Evolutionary conservation across 1,140 invertebrate species (phyloP), one percentile per base, ranked within the genome.

Genomic region (Drosophila kurseongensis): DNA sequence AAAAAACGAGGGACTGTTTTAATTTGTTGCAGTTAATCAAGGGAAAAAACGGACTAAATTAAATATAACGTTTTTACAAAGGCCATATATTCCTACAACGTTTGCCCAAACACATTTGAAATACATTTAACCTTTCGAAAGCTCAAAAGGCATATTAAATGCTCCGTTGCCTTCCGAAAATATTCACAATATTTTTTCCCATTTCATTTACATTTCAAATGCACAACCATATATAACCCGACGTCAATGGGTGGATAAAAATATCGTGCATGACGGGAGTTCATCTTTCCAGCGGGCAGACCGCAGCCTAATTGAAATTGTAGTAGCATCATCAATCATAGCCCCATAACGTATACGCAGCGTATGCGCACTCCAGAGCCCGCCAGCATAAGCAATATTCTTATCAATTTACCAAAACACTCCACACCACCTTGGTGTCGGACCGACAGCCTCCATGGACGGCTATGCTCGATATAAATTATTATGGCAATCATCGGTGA

Each of bases 401-500:
- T 76, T 83, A 88, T 73, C 72, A 86, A 82, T 81, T 86, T 86
- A 80, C 51, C 52, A 66, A 72, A 82, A 76, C 76, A 84, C 68
- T 78, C 60, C 58, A 58, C 44, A 54, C 29, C 44, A 32, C 47
- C 13, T 44, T 16, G 18, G 18, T 10, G 42, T 36, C 58, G 44
- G 35, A 40, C 47, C 51, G 40, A 45, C 42, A 56, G 56, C 50
- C 73, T 32, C 29, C 29, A 32, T 23, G 23, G 3, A 23, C 23
- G 23, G 23, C 23, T 23, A 23, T 32, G 29, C 29, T 60, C 55
- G 63, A 67, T 71, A 83, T 89, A 82, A 88, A 88, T 88, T 88
- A 89, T 88, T 79, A 80, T 80, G 79, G 75, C 84, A 89, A 88
- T 88, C 79, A 88, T 88, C 72, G 80, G 80, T 83, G 84, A 89